Base-by-base conservation (phyloP, 2,113 vertebrate species). In the Dipodomys spectabilis region DNA sequence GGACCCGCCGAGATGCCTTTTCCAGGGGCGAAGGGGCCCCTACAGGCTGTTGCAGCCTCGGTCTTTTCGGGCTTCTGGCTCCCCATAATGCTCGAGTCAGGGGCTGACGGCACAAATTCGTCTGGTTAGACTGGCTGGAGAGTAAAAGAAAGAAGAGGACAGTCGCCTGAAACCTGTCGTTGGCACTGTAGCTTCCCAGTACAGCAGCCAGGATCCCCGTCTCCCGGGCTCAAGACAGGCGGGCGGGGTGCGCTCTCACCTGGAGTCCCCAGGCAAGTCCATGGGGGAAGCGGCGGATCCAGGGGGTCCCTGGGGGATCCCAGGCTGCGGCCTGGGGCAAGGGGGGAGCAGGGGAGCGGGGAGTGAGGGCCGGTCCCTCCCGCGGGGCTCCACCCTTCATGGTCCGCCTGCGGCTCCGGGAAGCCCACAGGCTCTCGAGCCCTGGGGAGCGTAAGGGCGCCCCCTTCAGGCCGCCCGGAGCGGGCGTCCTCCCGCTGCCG, bases 231-330 rank as follows among this genome's bases (percentile, higher is more conserved):
- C 90, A 95, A 90, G 85, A 94, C 95, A 96, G 96, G 96, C 92
- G 64, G 95, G 88, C 94, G 65, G 96, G 90, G 95, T 73, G 86
- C 92, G 78, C 95, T 97, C 97, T 97, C 97, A 97, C 97, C 97
- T 97, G 95, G 96, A 88, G 85, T 97, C 94, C 95, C 96, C 93
- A 53, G 95, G 94, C 94, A 95, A 97, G 93, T 97, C 97, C 97
- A 97, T 97, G 82, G 97, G 97, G 96, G 32, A 95, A 95, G 93
- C 92, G 72, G 92, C 92, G 95, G 95, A 93, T 97, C 90, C 93
- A 86, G 92, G 97, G 95, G 94, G 92, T 95, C 96, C 96, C 94
- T 95, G 94, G 93, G 97, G 96, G 86, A 94, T 95, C 95, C 97
- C 96, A 96, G 97, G 94, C 91, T 88, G 92, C 86, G 88, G 96